Percentiles rank a stretch among this genome's conserved stretches.
phyloP scores from a whole-genome alignment of 2,888 invertebrate species.

The Gnatocerus cornutus region DNA sequence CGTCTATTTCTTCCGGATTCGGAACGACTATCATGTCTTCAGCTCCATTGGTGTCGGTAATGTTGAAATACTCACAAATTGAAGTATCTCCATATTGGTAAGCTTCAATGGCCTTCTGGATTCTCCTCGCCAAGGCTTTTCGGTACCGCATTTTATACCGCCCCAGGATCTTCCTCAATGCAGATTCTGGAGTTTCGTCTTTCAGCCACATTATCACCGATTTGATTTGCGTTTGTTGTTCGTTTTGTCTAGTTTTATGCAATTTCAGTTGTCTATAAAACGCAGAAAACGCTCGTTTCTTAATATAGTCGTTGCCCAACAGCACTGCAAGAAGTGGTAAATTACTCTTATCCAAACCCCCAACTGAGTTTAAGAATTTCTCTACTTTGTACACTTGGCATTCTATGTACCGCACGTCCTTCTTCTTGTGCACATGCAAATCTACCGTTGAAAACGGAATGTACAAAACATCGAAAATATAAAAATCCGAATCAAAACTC shows the following conservation, averaged over 20 bases:
- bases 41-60: conserved; percentile 40
- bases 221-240: conserved; percentile 81
- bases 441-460: conserved; percentile 84
- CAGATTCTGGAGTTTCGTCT: conserved; percentile 80
- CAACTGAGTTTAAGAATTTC: conserved; percentile 78
- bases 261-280: conserved; percentile 81
- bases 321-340: conserved; percentile 88
- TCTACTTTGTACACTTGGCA: conserved; percentile 85
- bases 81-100: conserved; percentile 77
- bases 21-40: conserved; percentile 14
- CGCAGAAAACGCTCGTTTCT: conserved; percentile 77
- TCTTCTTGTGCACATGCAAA: conserved; percentile 65
- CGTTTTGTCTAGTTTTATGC: conserved; percentile 72
- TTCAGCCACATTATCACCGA: conserved; percentile 85
- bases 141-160: conserved; percentile 76
- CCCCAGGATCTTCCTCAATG: conserved; percentile 79
- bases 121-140: conserved; percentile 73
- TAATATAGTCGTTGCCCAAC: conserved; percentile 92
- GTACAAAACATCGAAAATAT: conserved; percentile 87
- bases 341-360: conserved; percentile 75
- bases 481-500: conserved; percentile 96
- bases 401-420: conserved; percentile 70
- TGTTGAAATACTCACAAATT: conserved; percentile 75
- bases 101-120: conserved; percentile 77
- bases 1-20: conserved; percentile 44